phyloP scores from a whole-genome alignment of 2,888 invertebrate genomes.

The Drosophila siamana region DNA sequence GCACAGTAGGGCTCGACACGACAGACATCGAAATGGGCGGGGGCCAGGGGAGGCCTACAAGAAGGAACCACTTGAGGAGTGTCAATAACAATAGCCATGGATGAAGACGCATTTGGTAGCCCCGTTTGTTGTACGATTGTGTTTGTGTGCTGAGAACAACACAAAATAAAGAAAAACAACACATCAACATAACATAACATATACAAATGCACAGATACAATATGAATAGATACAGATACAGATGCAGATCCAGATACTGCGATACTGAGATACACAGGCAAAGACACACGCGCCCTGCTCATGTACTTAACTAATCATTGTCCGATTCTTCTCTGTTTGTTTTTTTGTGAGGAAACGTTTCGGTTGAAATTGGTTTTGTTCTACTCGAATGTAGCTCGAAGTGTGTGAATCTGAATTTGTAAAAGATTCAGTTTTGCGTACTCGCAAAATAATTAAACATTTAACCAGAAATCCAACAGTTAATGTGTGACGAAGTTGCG shows the following conservation, averaged over 20 bases:
- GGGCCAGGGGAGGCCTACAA: slow-evolving; percentile 19
- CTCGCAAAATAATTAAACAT: slow-evolving; percentile 38
- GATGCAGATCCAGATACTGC: slow-evolving; percentile 36
- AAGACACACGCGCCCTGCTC: slow-evolving; percentile 29
- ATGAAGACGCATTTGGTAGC: slow-evolving; percentile 66
- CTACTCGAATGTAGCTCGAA: slow-evolving; percentile 13
- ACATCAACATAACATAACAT: slow-evolving; percentile 22
- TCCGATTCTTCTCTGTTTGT: slow-evolving; percentile 69
- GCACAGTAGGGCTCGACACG: slow-evolving; percentile 1
- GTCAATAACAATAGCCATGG: slow-evolving; percentile 64
- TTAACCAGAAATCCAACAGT: slow-evolving; percentile 9
- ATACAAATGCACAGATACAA: slow-evolving; percentile 39
- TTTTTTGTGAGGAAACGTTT: slow-evolving; percentile 55
- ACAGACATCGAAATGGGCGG: neutral
- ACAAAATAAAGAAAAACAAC: slow-evolving; percentile 22
- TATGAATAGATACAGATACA: slow-evolving; percentile 31
- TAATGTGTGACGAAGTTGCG: neutral
- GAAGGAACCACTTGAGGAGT: slow-evolving; percentile 60
- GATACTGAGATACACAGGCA: slow-evolving; percentile 20
- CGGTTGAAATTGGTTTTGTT: slow-evolving; percentile 64
- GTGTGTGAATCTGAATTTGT: neutral
- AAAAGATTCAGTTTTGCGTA: slow-evolving; percentile 41
- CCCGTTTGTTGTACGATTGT: slow-evolving; percentile 43
- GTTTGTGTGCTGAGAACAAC: slow-evolving; percentile 38
- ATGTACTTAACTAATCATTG: slow-evolving; percentile 74